A percentile compares a stretch with the other conserved stretches of the same genome.
phyloP scores from a whole-genome alignment of 35 echinoderm and acorn worm species.

The Holothuria glaberrima region DNA sequence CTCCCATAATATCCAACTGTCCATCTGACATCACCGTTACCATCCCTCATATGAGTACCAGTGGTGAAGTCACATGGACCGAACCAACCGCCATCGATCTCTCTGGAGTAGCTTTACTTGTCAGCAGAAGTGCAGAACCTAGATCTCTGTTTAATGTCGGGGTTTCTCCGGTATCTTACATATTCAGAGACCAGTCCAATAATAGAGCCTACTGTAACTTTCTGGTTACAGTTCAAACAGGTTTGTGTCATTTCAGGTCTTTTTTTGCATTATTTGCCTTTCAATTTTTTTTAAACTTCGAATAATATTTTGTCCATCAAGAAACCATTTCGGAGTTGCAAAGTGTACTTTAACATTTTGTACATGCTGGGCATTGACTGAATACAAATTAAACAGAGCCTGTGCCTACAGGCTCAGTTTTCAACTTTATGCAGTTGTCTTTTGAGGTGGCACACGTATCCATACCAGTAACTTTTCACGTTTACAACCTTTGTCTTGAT shows the following conservation, averaged over 20 bases:
- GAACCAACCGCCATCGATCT: conserved; percentile 29
- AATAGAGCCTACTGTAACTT: neutral
- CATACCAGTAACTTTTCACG: no score
- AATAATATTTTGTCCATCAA: no score
- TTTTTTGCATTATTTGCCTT: no score
- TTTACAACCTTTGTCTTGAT: no score
- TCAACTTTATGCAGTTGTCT: no score
- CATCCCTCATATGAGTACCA: conserved; percentile 2
- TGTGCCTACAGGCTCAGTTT: no score
- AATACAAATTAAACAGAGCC: no score
- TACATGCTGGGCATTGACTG: no score
- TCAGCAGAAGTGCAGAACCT: neutral
- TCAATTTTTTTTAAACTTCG: no score
- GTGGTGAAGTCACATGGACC: neutral
- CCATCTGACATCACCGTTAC: conserved; percentile 1
- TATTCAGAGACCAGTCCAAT: neutral
- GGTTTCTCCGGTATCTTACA: neutral
- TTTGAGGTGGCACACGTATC: no score
- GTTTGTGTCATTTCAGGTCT: neutral
- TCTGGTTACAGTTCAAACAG: conserved; percentile 17
- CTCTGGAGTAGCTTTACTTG: neutral
- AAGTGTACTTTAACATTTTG: no score
- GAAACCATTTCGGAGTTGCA: no score
- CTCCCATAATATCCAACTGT: conserved; percentile 17
- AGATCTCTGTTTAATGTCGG: conserved; percentile 6